Evolutionary conservation across 2,797 vertebrate genomes (phyloP).

Genomic region (Octomys mimax): DNA sequence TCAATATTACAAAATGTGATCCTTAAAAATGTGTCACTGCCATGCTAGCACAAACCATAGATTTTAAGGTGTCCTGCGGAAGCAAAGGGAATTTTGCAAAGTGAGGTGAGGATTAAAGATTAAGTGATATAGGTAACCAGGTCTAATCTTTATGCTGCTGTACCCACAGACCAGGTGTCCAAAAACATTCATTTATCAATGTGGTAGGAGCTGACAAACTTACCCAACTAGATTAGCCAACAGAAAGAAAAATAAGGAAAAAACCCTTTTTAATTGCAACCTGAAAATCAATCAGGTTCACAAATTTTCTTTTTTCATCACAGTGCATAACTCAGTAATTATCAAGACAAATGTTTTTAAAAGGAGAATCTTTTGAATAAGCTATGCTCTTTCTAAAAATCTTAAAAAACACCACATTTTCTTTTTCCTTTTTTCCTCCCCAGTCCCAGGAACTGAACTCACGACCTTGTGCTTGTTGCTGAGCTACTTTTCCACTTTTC

Average conservation of each 20-base stretch:
- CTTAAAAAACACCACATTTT: background rate
- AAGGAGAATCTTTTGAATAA: conserved; percentile 43
- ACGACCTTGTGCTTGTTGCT: too few relatives aligned
- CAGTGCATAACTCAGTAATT: conserved; percentile 2
- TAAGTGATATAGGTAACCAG: background rate
- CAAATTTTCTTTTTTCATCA: conserved; percentile 34
- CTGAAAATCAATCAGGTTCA: background rate
- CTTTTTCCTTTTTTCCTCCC: too few relatives aligned
- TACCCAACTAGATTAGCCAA: conserved; percentile 39
- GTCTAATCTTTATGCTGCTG: background rate
- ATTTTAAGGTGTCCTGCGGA: conserved; percentile 16
- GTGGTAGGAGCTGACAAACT: conserved; percentile 8
- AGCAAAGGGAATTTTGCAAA: conserved; percentile 20
- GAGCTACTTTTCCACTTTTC: conserved; percentile 27
- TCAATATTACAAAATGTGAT: conserved; percentile 56
- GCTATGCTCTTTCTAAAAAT: background rate
- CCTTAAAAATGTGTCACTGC: conserved; percentile 56
- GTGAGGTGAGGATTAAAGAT: conserved; percentile 20
- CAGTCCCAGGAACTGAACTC: too few relatives aligned
- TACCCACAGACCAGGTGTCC: background rate
- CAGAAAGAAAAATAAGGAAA: background rate
- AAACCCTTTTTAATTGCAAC: conserved; percentile 14
- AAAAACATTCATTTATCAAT: background rate
- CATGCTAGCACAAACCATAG: conserved; percentile 1
- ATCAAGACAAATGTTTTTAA: conserved; percentile 21